A percentile compares a stretch with the other conserved stretches of the same genome.
These are phyloP conservation scores for Pithys albifrons DNA, from an alignment of 2,113 vertebrate genomes.

Conservation along the genomic window DNA sequence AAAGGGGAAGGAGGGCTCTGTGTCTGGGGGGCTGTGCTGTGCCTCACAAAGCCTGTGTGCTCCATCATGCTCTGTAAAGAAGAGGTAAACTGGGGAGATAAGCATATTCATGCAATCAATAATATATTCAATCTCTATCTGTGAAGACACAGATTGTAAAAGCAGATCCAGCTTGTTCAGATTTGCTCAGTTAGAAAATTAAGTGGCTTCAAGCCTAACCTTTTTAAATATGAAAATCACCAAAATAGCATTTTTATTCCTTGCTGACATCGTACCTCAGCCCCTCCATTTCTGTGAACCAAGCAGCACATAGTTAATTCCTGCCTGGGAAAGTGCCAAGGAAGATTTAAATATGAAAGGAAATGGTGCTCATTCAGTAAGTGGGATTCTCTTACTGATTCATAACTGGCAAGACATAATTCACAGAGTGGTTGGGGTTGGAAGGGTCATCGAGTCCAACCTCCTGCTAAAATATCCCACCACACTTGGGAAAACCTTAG, in stretches of 20 bases:
- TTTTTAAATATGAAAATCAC: constrained; percentile 24
- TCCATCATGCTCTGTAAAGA: not conserved
- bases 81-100: constrained; percentile 6
- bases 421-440: not conserved
- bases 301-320: not conserved
- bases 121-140: not conserved
- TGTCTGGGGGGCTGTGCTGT: not conserved
- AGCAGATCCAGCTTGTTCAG: constrained; percentile 28
- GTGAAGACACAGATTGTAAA: constrained; percentile 23
- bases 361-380: not conserved
- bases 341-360: not conserved
- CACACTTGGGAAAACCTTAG: not conserved
- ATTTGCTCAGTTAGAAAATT: constrained; percentile 57
- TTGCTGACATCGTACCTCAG: not conserved
- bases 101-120: constrained; percentile 21
- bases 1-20: not conserved
- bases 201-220: constrained; percentile 44
- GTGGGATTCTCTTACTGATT: not conserved
- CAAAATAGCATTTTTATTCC: not conserved
- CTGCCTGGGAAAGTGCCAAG: not conserved
- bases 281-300: not conserved
- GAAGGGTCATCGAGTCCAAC: not conserved
- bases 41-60: not conserved
- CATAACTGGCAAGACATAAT: not conserved
- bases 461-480: not conserved